Percentiles rank a stretch among this genome's conserved stretches.
phyloP scores from a whole-genome alignment of 2,888 invertebrate species.

The Microctonus aethiopoides region DNA sequence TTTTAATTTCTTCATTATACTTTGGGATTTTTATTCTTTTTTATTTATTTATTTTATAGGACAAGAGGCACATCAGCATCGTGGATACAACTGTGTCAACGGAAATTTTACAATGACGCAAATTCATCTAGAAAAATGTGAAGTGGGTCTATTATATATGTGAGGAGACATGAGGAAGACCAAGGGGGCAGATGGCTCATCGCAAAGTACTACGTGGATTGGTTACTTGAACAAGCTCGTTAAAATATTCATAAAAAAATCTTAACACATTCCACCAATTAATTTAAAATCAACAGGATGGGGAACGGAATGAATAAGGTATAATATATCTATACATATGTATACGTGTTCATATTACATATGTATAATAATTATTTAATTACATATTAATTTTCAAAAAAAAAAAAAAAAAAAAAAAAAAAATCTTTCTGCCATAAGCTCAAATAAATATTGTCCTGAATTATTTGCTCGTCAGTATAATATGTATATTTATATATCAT shows the following conservation, averaged over 20 bases:
- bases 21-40: too few relatives aligned
- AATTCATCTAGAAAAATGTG: neutral
- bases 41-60: neutral
- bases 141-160: constrained; percentile 17
- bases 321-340: constrained; percentile 29
- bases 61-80: neutral
- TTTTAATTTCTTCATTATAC: neutral
- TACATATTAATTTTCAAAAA: neutral
- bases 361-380: constrained; percentile 10
- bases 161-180: constrained; percentile 1
- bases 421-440: neutral
- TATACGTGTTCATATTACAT: constrained; percentile 4
- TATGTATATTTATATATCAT: neutral
- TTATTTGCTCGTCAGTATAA: too few relatives aligned
- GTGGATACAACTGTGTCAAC: constrained; percentile 1
- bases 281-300: constrained; percentile 69
- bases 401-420: neutral
- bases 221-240: constrained; percentile 26
- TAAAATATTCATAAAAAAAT: constrained; percentile 8
- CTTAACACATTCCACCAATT: constrained; percentile 6
- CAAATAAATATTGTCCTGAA: neutral
- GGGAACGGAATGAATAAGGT: constrained; percentile 95
- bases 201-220: constrained; percentile 23
- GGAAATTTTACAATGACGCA: neutral
- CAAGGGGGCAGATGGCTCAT: constrained; percentile 16